These are phyloP conservation scores for Dicaeum eximium DNA, from an alignment of 2,113 vertebrate genomes.

Conservation along the genomic window DNA sequence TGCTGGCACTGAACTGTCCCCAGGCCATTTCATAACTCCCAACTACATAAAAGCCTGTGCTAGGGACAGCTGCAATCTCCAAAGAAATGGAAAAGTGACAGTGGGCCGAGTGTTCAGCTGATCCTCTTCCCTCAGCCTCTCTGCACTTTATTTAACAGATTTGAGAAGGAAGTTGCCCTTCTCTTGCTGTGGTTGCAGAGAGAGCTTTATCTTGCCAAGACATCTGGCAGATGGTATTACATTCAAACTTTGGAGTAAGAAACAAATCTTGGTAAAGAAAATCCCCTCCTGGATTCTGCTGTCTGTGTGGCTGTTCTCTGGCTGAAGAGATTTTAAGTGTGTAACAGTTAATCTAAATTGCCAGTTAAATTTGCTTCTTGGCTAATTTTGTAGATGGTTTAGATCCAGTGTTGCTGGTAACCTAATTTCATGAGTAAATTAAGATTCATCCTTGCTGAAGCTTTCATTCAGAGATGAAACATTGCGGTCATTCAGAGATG, in stretches of 20 bases:
- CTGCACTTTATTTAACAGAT: neutral
- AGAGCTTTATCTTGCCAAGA: neutral
- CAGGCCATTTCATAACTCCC: neutral
- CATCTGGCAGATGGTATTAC: neutral
- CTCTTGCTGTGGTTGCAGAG: neutral
- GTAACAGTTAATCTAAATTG: constrained; percentile 2
- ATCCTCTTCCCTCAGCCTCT: neutral
- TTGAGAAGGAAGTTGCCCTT: neutral
- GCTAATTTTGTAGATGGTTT: constrained; percentile 6
- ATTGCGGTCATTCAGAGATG: constrained; percentile 44
- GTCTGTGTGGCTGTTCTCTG: neutral
- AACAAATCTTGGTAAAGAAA: neutral
- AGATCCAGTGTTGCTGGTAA: constrained; percentile 9
- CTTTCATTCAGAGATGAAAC: constrained; percentile 60
- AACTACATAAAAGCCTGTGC: neutral
- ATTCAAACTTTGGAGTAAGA: neutral
- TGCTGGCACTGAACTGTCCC: neutral
- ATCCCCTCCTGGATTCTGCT: neutral
- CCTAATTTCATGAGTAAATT: constrained; percentile 50
- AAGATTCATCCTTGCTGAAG: constrained; percentile 9
- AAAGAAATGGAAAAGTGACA: neutral
- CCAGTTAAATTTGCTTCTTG: constrained; percentile 30
- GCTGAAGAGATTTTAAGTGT: neutral
- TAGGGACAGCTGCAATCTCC: neutral
- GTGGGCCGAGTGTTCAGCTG: neutral